Conservation (phyloP, 2,113 vertebrate genomes). For the Lophochroa leadbeateri region DNA sequence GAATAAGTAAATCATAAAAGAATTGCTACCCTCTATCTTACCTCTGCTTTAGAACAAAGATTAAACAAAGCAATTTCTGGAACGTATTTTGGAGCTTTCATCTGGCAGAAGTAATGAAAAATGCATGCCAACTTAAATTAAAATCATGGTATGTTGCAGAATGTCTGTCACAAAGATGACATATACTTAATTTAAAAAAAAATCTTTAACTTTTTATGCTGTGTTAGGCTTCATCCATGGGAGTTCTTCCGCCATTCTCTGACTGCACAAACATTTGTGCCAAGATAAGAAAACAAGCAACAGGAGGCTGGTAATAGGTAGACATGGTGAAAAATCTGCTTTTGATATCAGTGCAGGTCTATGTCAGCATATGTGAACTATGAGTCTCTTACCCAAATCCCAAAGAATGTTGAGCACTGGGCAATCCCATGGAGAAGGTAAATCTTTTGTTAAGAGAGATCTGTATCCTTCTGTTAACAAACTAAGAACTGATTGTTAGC, state of each 20-base stretch:
- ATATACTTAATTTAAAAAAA: neutral
- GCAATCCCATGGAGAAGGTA: neutral
- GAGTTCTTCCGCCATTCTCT: neutral
- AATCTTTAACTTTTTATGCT: neutral
- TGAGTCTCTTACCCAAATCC: neutral
- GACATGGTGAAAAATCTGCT: neutral
- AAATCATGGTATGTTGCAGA: neutral
- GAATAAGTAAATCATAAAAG: neutral
- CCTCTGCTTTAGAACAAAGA: neutral
- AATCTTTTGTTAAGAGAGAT: neutral
- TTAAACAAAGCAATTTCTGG: neutral
- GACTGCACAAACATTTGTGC: neutral
- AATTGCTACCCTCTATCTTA: neutral
- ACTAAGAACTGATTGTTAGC: slow-evolving; percentile 8
- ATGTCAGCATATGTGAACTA: neutral
- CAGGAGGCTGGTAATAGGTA: neutral
- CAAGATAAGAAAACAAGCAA: neutral
- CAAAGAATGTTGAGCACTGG: neutral
- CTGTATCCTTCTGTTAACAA: neutral
- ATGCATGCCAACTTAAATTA: neutral
- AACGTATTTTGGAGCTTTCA: neutral
- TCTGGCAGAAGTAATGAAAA: neutral
- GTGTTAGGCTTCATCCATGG: neutral
- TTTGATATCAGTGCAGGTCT: neutral
- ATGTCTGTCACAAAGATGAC: neutral